Base-by-base conservation (phyloP, 2,888 invertebrate genomes). In the Apodemia duryi region DNA sequence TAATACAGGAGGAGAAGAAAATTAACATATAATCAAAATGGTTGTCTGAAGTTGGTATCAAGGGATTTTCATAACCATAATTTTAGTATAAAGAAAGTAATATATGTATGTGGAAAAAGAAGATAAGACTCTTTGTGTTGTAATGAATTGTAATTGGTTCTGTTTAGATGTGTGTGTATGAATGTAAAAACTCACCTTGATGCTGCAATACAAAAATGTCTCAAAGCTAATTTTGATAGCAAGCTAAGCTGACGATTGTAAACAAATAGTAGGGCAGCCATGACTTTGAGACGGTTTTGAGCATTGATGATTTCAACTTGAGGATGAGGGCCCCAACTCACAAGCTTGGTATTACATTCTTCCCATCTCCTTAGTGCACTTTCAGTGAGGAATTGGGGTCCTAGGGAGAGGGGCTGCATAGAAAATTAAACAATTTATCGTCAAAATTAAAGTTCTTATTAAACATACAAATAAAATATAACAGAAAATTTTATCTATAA, bases 261-360 rank as follows among this genome's bases (percentile, higher is more conserved):
- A 72, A 97, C 94, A 84, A 97, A 97, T 67, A 98, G 91, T 49
- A 99, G 92, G 64, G 97, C 96, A 0, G 98, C 95, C 93, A 98
- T 95, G n/a, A 98, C 96, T 83, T 95, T 95, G 72, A 97, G 94
- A 68, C 98, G 94, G 85, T 98, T 98, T 84, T 98, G 98, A 57
- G 98, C 97, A 85, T 97, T 97, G 43, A 99, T 93, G 29, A 94
- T 94, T 83, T 98, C 98, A 61, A 98, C 95, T 82, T 98, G 97
- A 13, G 97, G 94, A 74, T 97, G 93, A 11, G 98, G 98, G 0
- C 98, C 98, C 95, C 98, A 97, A 77, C 95, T 96, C 61, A 98
- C 96, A 69, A 96, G 93, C 77, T 97, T 96, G 54, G 96, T 96
- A 76, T 97, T 97, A 77, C 97, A 96, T 79, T 97, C 97, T 83